These are phyloP conservation scores for Petromus typicus DNA, from an alignment of 2,113 vertebrate species.

Conservation along the genomic window DNA sequence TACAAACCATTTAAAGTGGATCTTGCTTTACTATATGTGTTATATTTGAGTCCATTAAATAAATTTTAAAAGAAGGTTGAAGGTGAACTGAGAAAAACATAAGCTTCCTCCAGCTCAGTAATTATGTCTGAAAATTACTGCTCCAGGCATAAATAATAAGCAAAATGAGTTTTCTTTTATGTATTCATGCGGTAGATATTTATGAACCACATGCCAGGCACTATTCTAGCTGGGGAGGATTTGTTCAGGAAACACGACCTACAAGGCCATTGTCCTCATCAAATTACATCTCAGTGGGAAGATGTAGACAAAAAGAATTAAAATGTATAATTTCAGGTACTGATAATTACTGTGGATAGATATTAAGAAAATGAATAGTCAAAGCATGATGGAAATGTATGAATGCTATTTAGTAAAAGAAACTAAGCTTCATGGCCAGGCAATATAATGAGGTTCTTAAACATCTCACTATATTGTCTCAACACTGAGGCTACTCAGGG, in stretches of 20 bases:
- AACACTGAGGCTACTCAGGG: neutral
- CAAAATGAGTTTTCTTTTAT: neutral
- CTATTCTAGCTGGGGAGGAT: neutral
- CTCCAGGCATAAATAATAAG: constrained; percentile 10
- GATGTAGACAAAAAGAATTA: neutral
- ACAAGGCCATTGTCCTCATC: neutral
- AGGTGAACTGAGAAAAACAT: neutral
- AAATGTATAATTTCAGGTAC: neutral
- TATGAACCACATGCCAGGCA: neutral
- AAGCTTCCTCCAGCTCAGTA: neutral
- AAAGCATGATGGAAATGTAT: neutral
- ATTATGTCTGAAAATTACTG: constrained; percentile 45
- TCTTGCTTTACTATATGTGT: neutral
- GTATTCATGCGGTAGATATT: neutral
- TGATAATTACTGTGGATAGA: neutral
- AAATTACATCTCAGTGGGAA: neutral
- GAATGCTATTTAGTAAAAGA: neutral
- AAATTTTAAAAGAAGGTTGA: constrained; percentile 31
- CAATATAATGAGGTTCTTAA: neutral
- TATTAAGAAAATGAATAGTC: neutral
- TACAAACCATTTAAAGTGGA: constrained; percentile 38
- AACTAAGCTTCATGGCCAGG: neutral
- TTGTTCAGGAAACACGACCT: constrained; percentile 4
- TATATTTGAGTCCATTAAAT: neutral
- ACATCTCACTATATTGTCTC: neutral